Evolutionary conservation across 1,140 invertebrate species (phyloP), one percentile per base, ranked within the genome.

Genomic region (Pseudomyrmex gracilis): DNA sequence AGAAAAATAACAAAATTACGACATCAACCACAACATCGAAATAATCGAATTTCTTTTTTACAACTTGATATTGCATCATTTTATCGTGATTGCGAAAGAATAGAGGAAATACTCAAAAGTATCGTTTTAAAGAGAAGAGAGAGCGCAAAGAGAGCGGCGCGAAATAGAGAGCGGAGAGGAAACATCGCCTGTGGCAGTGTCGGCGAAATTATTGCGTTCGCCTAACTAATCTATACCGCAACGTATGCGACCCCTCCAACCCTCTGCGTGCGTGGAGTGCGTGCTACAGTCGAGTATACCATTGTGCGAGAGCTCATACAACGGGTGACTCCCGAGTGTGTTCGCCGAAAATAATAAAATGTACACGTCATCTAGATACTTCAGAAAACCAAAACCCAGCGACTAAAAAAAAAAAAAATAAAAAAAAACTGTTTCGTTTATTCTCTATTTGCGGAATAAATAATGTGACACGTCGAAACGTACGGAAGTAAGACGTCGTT

Each of bases 191-290:
- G 68, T 87, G 90, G 85, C 66, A 20, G 83, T 91, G 86, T 85
- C 86, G 86, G 90, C 77, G 85, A 92, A 92, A 93, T 93, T 92
- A 92, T 93, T 92, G 92, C 92, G 92, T 92, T 91, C 92, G 90
- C 90, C 92, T 92, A 92, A 92, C 92, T 93, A 93, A 93, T 93
- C 92, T 92, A 93, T 92, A 93, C 92, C 91, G 91, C 92, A 92
- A 92, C 87, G 88, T 89, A 90, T 89, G 91, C 91, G 89, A 85
- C 92, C 76, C 89, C 90, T 91, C 89, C 88, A 90, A 88, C 91
- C 90, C 85, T 70, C 76, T 90, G 86, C 91, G 86, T 86, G 85
- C 85, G 82, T 87, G 86, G 82, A 90, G 90, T 92, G 91, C 88
- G 89, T 90, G 92, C 92, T 92, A 93, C 92, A 93, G 92, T 93